Conservation (phyloP, 2,113 vertebrate genomes). For the Reinhardtius hippoglossoides region DNA sequence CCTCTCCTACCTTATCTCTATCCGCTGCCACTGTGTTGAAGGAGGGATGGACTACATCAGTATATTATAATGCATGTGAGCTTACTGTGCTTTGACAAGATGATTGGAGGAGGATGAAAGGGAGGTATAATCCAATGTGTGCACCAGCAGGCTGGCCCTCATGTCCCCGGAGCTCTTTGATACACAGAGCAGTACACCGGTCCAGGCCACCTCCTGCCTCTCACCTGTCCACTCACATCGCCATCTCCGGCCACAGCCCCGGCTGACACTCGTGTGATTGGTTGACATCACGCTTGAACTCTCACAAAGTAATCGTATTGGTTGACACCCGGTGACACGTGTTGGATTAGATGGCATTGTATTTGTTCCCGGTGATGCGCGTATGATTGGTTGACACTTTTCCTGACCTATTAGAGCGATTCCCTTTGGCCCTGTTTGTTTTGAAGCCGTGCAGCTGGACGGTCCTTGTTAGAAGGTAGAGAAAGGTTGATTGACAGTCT, state of each 20-base stretch:
- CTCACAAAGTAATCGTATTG: constrained; percentile 45
- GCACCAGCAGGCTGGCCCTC: constrained; percentile 41
- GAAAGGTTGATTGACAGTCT: constrained; percentile 54
- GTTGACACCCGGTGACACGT: constrained; percentile 54
- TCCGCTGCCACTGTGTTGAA: constrained; percentile 1
- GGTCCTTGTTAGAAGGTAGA: constrained; percentile 15
- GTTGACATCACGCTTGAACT: constrained; percentile 66
- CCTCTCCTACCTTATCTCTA: background rate
- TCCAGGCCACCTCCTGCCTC: constrained; percentile 28
- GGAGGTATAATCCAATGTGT: constrained; percentile 24
- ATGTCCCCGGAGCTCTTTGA: constrained; percentile 60
- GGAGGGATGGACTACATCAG: constrained; percentile 5
- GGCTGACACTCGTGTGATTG: constrained; percentile 56
- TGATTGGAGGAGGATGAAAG: constrained; percentile 43
- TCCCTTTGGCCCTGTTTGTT: constrained; percentile 55
- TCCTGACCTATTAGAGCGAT: constrained; percentile 31
- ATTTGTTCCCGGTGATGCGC: constrained; percentile 40
- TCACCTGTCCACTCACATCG: constrained; percentile 54
- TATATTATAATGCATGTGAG: constrained; percentile 18
- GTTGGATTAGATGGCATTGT: constrained; percentile 45
- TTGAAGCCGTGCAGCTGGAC: constrained; percentile 9
- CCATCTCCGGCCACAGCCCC: constrained; percentile 29
- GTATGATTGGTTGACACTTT: constrained; percentile 54
- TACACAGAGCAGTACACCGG: constrained; percentile 45
- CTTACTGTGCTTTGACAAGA: constrained; percentile 29